Evolutionary conservation across 2,797 vertebrate genomes (phyloP).

Genomic region (Smutsia temminckii): DNA sequence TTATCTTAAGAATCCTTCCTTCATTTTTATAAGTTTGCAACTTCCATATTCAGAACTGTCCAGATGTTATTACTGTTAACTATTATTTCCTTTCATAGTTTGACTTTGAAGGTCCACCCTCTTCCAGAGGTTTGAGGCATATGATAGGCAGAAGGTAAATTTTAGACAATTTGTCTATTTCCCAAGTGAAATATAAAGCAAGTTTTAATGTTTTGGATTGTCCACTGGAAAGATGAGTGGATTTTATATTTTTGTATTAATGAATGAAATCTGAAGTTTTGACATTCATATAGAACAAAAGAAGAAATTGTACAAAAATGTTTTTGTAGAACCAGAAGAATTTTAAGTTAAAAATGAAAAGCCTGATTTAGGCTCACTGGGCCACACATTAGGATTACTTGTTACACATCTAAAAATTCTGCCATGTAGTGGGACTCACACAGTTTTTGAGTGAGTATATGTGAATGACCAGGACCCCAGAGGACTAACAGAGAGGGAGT

Average conservation of each 20-base stretch:
- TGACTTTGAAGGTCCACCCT: background rate
- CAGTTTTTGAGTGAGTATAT: background rate
- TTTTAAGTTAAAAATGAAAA: slow-evolving; percentile 42
- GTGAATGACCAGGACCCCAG: background rate
- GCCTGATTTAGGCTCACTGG: background rate
- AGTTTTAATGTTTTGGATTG: slow-evolving; percentile 49
- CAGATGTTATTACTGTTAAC: background rate
- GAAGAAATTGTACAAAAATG: slow-evolving; percentile 16
- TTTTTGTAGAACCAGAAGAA: background rate
- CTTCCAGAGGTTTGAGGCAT: slow-evolving; percentile 39
- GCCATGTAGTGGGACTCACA: background rate
- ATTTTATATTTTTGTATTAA: slow-evolving; percentile 34
- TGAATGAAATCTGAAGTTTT: slow-evolving; percentile 58
- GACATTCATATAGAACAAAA: slow-evolving; percentile 35
- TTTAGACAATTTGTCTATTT: slow-evolving; percentile 47
- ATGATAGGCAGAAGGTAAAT: slow-evolving; percentile 52
- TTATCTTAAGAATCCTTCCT: slow-evolving; percentile 43
- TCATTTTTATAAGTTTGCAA: slow-evolving; percentile 12
- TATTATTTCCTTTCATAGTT: slow-evolving; percentile 35
- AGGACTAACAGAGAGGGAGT: background rate
- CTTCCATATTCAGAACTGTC: slow-evolving; percentile 63
- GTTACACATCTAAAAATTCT: background rate
- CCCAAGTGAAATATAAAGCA: slow-evolving; percentile 65
- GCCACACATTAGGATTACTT: background rate
- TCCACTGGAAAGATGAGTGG: slow-evolving; percentile 24